A percentile compares a stretch with the other conserved stretches of the same genome.
phyloP scores from a whole-genome alignment of 2,113 vertebrate species.

The Numida meleagris region DNA sequence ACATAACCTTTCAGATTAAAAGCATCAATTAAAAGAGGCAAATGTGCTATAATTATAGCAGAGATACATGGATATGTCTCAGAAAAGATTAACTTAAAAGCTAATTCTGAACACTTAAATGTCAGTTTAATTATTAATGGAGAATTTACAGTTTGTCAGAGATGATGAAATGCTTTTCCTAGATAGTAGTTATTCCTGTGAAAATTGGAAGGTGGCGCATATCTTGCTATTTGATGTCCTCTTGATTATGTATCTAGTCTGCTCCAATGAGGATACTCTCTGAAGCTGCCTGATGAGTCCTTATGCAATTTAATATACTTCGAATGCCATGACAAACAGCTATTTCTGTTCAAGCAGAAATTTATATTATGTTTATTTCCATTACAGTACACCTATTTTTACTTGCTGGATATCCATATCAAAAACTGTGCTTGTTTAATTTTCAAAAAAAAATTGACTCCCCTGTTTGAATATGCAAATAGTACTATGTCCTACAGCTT shows the following conservation, averaged over 20 bases:
- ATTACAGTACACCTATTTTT: not conserved
- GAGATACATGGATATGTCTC: not conserved
- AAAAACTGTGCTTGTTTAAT: not conserved
- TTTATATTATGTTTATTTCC: not conserved
- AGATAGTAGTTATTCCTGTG: not conserved
- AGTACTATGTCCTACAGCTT: not conserved
- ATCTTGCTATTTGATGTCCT: not conserved
- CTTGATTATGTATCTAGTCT: not conserved
- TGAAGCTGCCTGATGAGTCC: not conserved
- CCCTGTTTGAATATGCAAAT: not conserved
- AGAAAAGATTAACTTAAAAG: slow-evolving; percentile 42
- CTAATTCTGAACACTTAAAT: slow-evolving; percentile 43
- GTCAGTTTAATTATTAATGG: slow-evolving; percentile 49
- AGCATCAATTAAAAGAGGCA: slow-evolving; percentile 47
- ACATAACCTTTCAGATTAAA: slow-evolving; percentile 54
- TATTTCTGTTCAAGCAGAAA: not conserved
- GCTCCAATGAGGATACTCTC: not conserved
- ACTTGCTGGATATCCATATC: not conserved
- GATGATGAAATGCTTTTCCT: slow-evolving; percentile 12
- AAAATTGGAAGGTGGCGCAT: not conserved
- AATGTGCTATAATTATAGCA: slow-evolving; percentile 54
- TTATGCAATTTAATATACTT: not conserved
- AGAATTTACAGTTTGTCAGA: slow-evolving; percentile 32
- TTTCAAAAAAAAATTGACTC: not conserved
- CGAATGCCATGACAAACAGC: not conserved